Conservation (phyloP, 1,140 invertebrate species). For the Zaprionus davidi region DNA sequence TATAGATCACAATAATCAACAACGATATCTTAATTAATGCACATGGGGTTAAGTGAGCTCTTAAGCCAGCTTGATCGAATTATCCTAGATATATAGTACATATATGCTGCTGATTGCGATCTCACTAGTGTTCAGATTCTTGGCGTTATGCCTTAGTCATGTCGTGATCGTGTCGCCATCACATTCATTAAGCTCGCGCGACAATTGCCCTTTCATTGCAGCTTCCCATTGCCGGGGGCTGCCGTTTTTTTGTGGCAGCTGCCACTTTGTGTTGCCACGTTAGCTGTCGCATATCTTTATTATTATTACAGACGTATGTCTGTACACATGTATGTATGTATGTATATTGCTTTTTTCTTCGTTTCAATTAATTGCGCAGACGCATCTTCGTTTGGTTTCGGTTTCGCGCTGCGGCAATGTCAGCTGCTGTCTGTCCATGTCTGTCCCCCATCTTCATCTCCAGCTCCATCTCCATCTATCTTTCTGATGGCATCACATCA, state of each 20-base stretch:
- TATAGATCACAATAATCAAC: background rate
- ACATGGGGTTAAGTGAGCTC: background rate
- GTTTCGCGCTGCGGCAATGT: constrained; percentile 16
- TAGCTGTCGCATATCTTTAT: constrained; percentile 28
- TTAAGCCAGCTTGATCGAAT: constrained; percentile 1
- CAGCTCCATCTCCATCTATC: background rate
- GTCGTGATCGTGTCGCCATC: constrained; percentile 1
- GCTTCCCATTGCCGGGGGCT: constrained; percentile 17
- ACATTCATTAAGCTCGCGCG: constrained; percentile 19
- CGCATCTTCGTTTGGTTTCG: constrained; percentile 49
- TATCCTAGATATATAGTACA: constrained; percentile 18
- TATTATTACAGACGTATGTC: background rate
- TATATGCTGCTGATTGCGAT: background rate
- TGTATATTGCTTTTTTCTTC: constrained; percentile 10
- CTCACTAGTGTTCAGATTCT: constrained; percentile 12
- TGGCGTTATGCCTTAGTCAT: constrained; percentile 19
- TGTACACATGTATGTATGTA: background rate
- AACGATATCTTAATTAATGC: background rate
- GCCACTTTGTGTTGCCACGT: constrained; percentile 34
- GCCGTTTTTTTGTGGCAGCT: constrained; percentile 18
- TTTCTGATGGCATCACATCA: constrained; percentile 14
- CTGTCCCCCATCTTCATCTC: constrained; percentile 1
- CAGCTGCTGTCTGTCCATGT: constrained; percentile 2
- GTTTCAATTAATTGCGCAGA: constrained; percentile 57
- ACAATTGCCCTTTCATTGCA: constrained; percentile 10